Evolutionary conservation across 2,113 vertebrate species (phyloP).

Genomic region (Oreochromis aureus): DNA sequence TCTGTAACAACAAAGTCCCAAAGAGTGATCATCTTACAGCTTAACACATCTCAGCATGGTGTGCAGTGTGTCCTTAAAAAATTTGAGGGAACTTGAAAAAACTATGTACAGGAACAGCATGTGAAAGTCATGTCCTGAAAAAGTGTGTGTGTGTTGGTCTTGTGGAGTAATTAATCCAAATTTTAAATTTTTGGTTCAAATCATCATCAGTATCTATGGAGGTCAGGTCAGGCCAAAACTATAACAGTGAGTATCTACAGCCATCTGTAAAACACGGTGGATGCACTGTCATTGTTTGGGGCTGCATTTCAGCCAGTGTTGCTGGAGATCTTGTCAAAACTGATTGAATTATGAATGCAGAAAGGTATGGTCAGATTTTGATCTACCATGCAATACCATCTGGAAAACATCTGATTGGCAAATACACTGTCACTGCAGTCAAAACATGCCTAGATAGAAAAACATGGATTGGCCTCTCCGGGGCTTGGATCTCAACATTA

Average conservation of each 20-base stretch:
- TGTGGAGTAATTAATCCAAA: neutral
- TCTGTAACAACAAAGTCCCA: neutral
- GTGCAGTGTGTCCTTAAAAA: neutral
- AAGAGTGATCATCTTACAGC: fast-evolving
- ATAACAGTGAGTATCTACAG: neutral
- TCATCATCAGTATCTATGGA: fast-evolving
- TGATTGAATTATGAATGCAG: neutral
- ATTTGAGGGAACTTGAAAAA: neutral
- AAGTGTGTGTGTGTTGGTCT: neutral
- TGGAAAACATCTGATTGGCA: neutral
- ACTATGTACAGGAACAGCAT: neutral
- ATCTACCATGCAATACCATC: neutral
- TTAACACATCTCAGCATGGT: neutral
- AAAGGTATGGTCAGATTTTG: neutral
- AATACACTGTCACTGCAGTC: neutral
- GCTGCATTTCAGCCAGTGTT: neutral
- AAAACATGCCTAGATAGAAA: neutral
- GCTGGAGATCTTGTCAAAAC: neutral
- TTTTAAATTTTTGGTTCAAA: neutral
- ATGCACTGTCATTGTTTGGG: neutral
- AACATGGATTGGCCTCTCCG: neutral
- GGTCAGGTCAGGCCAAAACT: fast-evolving
- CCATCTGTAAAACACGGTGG: neutral
- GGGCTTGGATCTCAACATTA: neutral
- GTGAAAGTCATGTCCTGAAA: neutral